phyloP scores from a whole-genome alignment of 2,888 invertebrate genomes.

The Spodoptera exigua region DNA sequence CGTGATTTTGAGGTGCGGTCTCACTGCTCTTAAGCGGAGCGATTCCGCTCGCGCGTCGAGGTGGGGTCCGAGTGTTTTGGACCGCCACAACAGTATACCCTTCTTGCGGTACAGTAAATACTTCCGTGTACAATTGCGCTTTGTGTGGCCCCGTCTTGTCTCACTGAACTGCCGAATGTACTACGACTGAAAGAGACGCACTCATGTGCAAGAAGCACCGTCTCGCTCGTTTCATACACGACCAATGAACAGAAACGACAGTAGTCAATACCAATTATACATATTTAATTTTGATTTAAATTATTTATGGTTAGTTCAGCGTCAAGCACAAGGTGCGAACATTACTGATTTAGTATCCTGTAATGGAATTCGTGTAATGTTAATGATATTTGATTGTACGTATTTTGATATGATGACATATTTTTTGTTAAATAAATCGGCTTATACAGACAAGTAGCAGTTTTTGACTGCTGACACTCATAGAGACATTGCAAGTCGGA shows the following conservation, averaged over 20 bases:
- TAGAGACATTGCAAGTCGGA: too few relatives aligned
- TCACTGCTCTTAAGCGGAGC: too few relatives aligned
- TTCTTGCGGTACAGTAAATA: constrained; percentile 51
- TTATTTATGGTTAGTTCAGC: constrained; percentile 27
- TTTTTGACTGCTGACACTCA: too few relatives aligned
- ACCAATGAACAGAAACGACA: constrained; percentile 29
- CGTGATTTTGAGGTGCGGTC: too few relatives aligned
- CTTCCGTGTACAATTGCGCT: constrained; percentile 64
- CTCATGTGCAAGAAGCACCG: constrained; percentile 38
- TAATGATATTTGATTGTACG: constrained; percentile 14
- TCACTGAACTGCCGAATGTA: constrained; percentile 44
- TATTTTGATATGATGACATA: background rate
- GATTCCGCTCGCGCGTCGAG: too few relatives aligned
- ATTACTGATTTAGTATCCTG: constrained; percentile 19
- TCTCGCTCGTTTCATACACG: constrained; percentile 45
- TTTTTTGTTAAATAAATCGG: background rate
- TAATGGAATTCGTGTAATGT: constrained; percentile 34
- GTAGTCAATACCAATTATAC: constrained; percentile 32
- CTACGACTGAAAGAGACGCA: constrained; percentile 50
- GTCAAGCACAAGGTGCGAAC: constrained; percentile 28
- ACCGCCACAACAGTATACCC: constrained; percentile 34
- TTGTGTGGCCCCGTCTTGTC: constrained; percentile 56
- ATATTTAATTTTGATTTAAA: constrained; percentile 39
- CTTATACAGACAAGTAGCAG: too few relatives aligned
- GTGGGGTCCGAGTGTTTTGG: too few relatives aligned